A percentile compares a stretch with the other conserved stretches of the same genome.
These are phyloP conservation scores for Corythaixoides concolor DNA, from an alignment of 2,113 vertebrate genomes.

Conservation along the genomic window DNA sequence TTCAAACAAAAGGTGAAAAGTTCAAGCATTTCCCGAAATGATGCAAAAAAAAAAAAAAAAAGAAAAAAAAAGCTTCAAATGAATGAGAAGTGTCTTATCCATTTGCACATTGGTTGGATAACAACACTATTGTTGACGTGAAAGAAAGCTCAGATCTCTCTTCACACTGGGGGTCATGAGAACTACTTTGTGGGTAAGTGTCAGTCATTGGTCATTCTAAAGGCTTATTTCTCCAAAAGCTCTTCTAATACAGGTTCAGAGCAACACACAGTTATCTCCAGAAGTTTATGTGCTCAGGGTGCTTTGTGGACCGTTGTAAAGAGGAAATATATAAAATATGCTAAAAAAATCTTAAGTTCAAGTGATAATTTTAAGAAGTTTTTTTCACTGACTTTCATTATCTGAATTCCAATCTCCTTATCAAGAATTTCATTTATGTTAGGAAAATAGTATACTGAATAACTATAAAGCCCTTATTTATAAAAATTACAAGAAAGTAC, in stretches of 20 bases:
- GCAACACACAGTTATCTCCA: not conserved
- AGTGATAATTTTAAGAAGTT: not conserved
- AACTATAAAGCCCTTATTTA: not conserved
- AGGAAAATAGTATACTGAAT: not conserved
- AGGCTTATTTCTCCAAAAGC: not conserved
- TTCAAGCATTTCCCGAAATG: constrained; percentile 41
- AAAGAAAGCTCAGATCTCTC: not conserved
- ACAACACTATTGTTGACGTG: not conserved
- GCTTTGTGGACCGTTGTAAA: not conserved
- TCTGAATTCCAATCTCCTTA: not conserved
- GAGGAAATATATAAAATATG: not conserved
- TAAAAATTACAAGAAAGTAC: not conserved
- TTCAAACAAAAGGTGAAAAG: constrained; percentile 44
- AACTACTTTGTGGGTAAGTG: not conserved
- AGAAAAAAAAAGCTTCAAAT: not conserved
- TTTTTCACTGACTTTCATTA: not conserved
- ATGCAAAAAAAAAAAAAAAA: not conserved
- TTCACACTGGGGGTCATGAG: not conserved
- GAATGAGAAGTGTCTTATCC: not conserved
- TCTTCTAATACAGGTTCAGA: not conserved
- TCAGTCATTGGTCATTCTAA: not conserved
- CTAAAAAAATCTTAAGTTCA: not conserved
- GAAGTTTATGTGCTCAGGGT: not conserved
- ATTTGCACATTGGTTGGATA: not conserved
- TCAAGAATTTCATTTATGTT: not conserved